A percentile compares a stretch with the other conserved stretches of the same genome.
Evolutionary conservation across 2,888 invertebrate species (phyloP).

Genomic region (Melanostoma scalare): DNA sequence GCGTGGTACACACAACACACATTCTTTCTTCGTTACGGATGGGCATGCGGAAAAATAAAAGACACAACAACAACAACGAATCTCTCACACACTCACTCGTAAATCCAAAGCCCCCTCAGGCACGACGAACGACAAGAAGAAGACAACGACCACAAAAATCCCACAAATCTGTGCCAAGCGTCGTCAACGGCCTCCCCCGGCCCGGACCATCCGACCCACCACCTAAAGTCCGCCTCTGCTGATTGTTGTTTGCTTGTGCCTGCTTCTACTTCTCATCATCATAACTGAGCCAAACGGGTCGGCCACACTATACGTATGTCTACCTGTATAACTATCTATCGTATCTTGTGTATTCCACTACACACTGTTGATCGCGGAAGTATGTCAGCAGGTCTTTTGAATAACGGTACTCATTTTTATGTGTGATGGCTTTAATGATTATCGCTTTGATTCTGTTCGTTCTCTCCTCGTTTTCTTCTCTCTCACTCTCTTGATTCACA

Average conservation of each 20-base stretch:
- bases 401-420: constrained; percentile 80
- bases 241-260: not conserved
- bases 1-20: constrained; percentile 20
- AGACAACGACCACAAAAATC: constrained; percentile 69
- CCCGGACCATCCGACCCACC: not conserved
- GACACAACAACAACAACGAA: constrained; percentile 21
- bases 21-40: constrained; percentile 71
- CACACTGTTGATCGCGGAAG: constrained; percentile 80
- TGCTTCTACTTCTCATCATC: constrained; percentile 49
- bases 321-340: constrained; percentile 51
- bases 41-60: constrained; percentile 65
- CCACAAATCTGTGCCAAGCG: constrained; percentile 72
- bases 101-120: constrained; percentile 21
- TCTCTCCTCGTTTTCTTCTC: constrained; percentile 48
- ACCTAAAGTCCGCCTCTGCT: constrained; percentile 8
- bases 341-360: constrained; percentile 43
- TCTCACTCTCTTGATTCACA: constrained; percentile 53
- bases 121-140: constrained; percentile 39
- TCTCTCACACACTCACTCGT: constrained; percentile 23
- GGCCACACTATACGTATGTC: constrained; percentile 11
- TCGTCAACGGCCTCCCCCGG: constrained; percentile 32
- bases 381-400: constrained; percentile 82
- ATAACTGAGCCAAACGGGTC: constrained; percentile 64
- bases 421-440: constrained; percentile 74
- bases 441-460: constrained; percentile 53